phyloP scores from a whole-genome alignment of 2,113 vertebrate genomes.

The Melozone crissalis region DNA sequence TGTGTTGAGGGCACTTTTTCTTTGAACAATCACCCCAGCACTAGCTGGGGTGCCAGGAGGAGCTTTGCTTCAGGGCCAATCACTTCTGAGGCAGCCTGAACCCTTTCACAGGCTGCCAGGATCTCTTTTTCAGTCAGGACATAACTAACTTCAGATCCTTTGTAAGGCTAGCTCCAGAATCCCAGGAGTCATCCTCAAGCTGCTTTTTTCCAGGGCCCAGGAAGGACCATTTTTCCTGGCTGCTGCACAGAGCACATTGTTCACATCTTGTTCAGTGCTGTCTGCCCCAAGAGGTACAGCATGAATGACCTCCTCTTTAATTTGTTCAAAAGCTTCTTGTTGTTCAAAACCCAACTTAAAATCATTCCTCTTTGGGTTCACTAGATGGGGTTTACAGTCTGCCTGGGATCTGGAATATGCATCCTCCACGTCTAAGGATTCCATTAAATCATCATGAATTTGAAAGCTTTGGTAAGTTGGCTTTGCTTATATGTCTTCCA shows the following conservation, averaged over 20 bases:
- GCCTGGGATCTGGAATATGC: not conserved
- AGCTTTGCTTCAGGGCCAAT: not conserved
- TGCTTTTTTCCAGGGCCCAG: not conserved
- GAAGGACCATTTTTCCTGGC: not conserved
- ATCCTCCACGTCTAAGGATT: not conserved
- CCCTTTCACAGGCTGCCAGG: not conserved
- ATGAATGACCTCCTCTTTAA: not conserved
- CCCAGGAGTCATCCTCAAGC: not conserved
- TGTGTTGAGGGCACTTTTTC: too few species aligned
- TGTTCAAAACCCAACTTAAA: not conserved
- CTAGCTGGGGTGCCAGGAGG: not conserved
- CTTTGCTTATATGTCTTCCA: not conserved
- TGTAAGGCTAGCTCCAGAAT: not conserved
- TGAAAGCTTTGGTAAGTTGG: not conserved
- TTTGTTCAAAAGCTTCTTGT: not conserved
- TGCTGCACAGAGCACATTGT: not conserved
- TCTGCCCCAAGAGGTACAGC: rapidly evolving
- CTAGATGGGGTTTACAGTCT: not conserved
- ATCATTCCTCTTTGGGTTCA: not conserved
- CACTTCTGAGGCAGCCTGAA: not conserved
- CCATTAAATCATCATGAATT: not conserved
- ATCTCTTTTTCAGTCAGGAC: not conserved
- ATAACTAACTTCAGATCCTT: not conserved
- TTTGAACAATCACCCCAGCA: not conserved
- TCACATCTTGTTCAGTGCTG: too few species aligned